A percentile compares a stretch with the other conserved stretches of the same genome.
phyloP scores from a whole-genome alignment of 2,797 vertebrate species.

The Chiloscyllium punctatum region DNA sequence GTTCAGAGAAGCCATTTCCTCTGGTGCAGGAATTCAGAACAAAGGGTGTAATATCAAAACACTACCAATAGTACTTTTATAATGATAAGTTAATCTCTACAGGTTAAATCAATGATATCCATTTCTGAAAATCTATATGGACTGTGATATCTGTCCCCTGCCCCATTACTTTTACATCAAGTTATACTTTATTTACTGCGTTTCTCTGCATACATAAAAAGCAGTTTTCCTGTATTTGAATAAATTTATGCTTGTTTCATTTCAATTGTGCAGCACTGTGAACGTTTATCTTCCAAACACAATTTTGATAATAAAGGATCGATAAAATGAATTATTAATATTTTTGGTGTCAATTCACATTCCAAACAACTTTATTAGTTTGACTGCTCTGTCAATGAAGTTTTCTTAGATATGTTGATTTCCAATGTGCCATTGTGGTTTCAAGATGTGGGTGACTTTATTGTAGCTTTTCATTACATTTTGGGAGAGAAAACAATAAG shows the following conservation, averaged over 20 bases:
- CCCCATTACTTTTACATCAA: too few relatives aligned
- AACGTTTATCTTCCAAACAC: neutral
- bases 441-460: neutral
- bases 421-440: neutral
- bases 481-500: too few relatives aligned
- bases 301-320: neutral
- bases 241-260: neutral
- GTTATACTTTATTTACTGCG: neutral
- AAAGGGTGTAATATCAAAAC: neutral
- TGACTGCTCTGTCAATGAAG: neutral
- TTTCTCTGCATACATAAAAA: too few relatives aligned
- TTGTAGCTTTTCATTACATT: neutral
- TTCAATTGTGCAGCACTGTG: neutral
- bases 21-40: neutral
- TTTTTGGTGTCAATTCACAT: neutral
- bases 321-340: neutral
- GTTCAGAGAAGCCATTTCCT: neutral
- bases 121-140: neutral
- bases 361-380: neutral
- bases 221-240: neutral
- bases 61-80: too few relatives aligned
- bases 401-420: neutral
- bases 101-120: too few relatives aligned
- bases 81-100: too few relatives aligned
- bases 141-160: neutral